phyloP scores from a whole-genome alignment of 1,140 invertebrate genomes.

The Euschistus heros region DNA sequence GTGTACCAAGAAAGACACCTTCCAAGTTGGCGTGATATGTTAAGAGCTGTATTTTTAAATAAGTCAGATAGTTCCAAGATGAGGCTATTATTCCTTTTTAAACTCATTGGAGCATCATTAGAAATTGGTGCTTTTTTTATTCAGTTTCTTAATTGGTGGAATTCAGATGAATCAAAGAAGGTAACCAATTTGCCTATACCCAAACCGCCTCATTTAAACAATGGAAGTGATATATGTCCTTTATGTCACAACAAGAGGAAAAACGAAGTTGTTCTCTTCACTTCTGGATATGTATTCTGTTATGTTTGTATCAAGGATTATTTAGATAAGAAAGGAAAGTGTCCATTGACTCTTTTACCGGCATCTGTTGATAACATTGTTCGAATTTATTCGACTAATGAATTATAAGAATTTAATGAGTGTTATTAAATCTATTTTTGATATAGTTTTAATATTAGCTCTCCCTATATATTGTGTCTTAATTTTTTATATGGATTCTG shows the following conservation, averaged over 20 bases:
- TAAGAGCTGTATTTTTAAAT: not conserved
- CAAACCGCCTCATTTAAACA: not conserved
- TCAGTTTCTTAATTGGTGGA: slow-evolving; percentile 26
- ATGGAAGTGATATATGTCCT: slow-evolving; percentile 17
- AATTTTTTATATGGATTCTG: too few relatives aligned
- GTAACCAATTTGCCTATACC: slow-evolving; percentile 6
- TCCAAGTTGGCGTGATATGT: slow-evolving; percentile 21
- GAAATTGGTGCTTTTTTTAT: slow-evolving; percentile 24
- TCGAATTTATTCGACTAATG: slow-evolving; percentile 21
- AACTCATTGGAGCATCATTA: slow-evolving; percentile 15
- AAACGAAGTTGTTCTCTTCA: slow-evolving; percentile 23
- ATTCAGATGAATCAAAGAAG: slow-evolving; percentile 16
- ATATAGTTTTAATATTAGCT: too few relatives aligned
- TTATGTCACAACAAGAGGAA: slow-evolving; percentile 23
- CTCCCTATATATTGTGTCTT: too few relatives aligned
- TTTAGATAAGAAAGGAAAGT: slow-evolving; percentile 20
- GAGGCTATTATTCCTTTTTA: slow-evolving; percentile 1
- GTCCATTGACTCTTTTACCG: slow-evolving; percentile 24
- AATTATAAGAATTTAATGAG: too few relatives aligned
- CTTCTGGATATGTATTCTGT: slow-evolving; percentile 27
- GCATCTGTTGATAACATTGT: slow-evolving; percentile 23
- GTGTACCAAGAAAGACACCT: slow-evolving; percentile 7
- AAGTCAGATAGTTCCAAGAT: not conserved
- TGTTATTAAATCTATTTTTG: too few relatives aligned
- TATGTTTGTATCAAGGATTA: slow-evolving; percentile 22